Percentiles rank a stretch among this genome's conserved stretches.
These are phyloP conservation scores for Drosophila dunni DNA, from an alignment of 1,140 invertebrate genomes.

Conservation along the genomic window DNA sequence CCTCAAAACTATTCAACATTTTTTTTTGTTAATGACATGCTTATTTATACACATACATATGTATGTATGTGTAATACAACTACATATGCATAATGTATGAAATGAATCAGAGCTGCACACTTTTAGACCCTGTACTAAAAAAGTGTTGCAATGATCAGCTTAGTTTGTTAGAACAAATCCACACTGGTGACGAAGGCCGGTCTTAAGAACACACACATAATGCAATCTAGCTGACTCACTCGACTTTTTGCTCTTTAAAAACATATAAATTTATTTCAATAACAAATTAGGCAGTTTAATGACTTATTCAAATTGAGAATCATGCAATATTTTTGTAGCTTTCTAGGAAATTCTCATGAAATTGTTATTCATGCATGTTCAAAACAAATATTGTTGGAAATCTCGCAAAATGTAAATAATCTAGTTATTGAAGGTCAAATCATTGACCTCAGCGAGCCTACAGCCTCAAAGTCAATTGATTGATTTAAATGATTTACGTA, in stretches of 20 bases:
- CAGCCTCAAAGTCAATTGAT: neutral
- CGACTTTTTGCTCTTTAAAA: too few species aligned
- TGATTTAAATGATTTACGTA: neutral
- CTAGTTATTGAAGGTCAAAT: conserved; percentile 4
- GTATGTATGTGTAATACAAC: neutral
- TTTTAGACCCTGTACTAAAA: neutral
- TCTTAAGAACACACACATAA: too few species aligned
- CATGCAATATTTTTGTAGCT: too few species aligned
- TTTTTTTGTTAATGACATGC: conserved; percentile 17
- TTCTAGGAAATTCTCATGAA: too few species aligned
- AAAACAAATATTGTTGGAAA: neutral
- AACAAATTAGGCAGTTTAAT: too few species aligned
- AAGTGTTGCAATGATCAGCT: too few species aligned
- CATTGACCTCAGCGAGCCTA: neutral
- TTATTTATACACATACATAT: conserved; percentile 3
- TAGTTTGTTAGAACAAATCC: too few species aligned
- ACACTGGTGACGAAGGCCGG: too few species aligned
- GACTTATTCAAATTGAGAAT: too few species aligned
- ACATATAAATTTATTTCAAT: too few species aligned
- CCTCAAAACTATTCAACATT: neutral
- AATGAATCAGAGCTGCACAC: neutral
- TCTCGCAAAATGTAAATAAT: neutral
- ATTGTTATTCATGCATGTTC: too few species aligned
- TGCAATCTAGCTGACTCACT: too few species aligned
- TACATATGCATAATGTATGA: neutral